Base-by-base conservation (phyloP, 2,888 invertebrate genomes). In the Zaprionus obscuricornis region DNA sequence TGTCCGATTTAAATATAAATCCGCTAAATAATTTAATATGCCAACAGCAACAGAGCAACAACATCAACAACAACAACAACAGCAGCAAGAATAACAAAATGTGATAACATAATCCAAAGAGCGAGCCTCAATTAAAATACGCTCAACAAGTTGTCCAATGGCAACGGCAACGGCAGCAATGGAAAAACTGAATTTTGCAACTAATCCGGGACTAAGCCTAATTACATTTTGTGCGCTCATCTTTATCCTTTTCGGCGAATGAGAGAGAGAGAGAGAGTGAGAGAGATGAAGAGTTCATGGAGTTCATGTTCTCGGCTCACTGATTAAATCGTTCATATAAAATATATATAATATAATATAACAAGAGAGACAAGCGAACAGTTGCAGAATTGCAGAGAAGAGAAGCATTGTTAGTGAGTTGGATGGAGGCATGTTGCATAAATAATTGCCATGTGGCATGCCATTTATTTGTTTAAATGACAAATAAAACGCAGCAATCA, bases 131-230 rank as follows among this genome's bases (percentile, higher is more conserved):
- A 73, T 73, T 73, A 75, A 72, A 72, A 51, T 27, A 8, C 55
- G 73, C 36, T 75, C 74, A 83, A 79, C 76, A 66, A 81, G 66
- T 73, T 62, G 52, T n/a, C 31, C 33, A 26, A 37, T 27, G 29
- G 47, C 31, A 22, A 7, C 22, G 22, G 4, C 22, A 22, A 7
- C n/a, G n/a, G n/a, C n/a, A n/a, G n/a, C n/a, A n/a, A n/a, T n/a
- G 42, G 40, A 46, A 49, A 56, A 72, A 68, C 51, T 59, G 52
- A 72, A 66, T 22, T 59, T 57, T 43, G 33, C 55, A 74, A 51
- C 65, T 73, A 81, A 85, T 82, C 72, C 68, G n/a, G 49, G 59
- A 39, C 60, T 74, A 65, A 77, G 68, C 78, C 72, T 78, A 78
- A 79, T 85, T 82, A 85, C 69, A 65, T 75, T 73, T 63, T 64